These are phyloP conservation scores for Bursaphelenchus mucronatus DNA, from an alignment of 1,140 invertebrate species.

Conservation along the genomic window DNA sequence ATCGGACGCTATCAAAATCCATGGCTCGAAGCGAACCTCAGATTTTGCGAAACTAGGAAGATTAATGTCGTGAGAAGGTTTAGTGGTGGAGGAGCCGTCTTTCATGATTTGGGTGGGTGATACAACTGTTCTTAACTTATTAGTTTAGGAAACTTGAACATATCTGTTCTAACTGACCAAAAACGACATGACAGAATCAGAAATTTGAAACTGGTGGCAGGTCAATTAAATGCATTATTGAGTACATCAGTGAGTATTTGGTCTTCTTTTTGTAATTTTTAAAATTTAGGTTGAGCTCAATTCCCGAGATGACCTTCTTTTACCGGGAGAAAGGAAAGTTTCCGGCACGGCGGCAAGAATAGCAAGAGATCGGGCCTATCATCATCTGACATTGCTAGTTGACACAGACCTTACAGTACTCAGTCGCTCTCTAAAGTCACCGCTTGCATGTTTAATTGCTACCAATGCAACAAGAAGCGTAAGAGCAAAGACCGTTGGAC, in stretches of 20 bases:
- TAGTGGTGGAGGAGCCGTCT: slow-evolving; percentile 93
- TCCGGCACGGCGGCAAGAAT: slow-evolving; percentile 59
- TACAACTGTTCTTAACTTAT: slow-evolving; percentile 8
- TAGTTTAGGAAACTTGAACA: slow-evolving; percentile 49
- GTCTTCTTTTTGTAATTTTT: slow-evolving; percentile 11
- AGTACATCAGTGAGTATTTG: slow-evolving; percentile 12
- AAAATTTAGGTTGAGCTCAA: slow-evolving; percentile 37
- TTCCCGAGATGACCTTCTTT: slow-evolving; percentile 50
- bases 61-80: slow-evolving; percentile 72
- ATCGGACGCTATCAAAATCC: slow-evolving; percentile 94
- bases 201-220: slow-evolving; percentile 49
- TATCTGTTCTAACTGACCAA: slow-evolving; percentile 52
- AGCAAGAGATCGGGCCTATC: slow-evolving; percentile 49
- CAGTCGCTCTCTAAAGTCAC: slow-evolving; percentile 39
- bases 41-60: slow-evolving; percentile 29
- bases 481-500: slow-evolving; percentile 49
- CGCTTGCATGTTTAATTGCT: slow-evolving; percentile 41
- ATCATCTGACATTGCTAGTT: slow-evolving; percentile 56
- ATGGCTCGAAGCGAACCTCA: slow-evolving; percentile 80
- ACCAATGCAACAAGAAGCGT: slow-evolving; percentile 56
- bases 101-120: slow-evolving; percentile 81
- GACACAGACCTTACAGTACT: slow-evolving; percentile 40
- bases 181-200: slow-evolving; percentile 44
- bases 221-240: slow-evolving; percentile 44
- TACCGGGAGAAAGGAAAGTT: slow-evolving; percentile 50